Evolutionary conservation across 1,140 invertebrate species (phyloP).

Genomic region (Hyphantria cunea): DNA sequence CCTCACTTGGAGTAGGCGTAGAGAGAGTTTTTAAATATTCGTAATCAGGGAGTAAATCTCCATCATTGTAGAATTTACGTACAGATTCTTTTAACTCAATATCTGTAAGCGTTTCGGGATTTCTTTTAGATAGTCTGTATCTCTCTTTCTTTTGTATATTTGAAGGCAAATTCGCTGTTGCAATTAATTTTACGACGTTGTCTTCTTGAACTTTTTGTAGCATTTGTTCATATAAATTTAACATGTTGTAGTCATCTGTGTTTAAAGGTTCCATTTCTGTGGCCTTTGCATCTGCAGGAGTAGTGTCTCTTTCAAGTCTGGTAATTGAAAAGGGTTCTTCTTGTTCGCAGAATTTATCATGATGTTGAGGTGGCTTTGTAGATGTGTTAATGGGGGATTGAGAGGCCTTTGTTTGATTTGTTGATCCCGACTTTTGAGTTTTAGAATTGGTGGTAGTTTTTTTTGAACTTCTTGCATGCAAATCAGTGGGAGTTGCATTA

Average conservation of each 20-base stretch:
- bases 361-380: too few relatives aligned
- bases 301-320: neutral
- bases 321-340: too few relatives aligned
- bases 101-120: constrained; percentile 31
- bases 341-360: too few relatives aligned
- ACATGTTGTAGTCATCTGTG: constrained; percentile 54
- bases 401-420: too few relatives aligned
- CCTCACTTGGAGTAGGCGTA: neutral
- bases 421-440: too few relatives aligned
- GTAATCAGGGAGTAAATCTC: constrained; percentile 7
- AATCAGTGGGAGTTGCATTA: too few relatives aligned
- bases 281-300: neutral
- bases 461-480: too few relatives aligned
- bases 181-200: constrained; percentile 44
- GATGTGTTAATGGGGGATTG: too few relatives aligned
- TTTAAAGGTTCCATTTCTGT: constrained; percentile 3
- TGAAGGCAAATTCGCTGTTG: constrained; percentile 25
- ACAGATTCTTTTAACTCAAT: constrained; percentile 30
- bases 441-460: too few relatives aligned
- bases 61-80: constrained; percentile 29
- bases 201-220: constrained; percentile 50
- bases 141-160: constrained; percentile 13
- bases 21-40: constrained; percentile 6
- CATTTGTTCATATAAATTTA: constrained; percentile 56
- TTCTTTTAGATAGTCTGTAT: constrained; percentile 32